Base-by-base conservation (phyloP, 2,888 invertebrate genomes). In the Xylota sylvarum region DNA sequence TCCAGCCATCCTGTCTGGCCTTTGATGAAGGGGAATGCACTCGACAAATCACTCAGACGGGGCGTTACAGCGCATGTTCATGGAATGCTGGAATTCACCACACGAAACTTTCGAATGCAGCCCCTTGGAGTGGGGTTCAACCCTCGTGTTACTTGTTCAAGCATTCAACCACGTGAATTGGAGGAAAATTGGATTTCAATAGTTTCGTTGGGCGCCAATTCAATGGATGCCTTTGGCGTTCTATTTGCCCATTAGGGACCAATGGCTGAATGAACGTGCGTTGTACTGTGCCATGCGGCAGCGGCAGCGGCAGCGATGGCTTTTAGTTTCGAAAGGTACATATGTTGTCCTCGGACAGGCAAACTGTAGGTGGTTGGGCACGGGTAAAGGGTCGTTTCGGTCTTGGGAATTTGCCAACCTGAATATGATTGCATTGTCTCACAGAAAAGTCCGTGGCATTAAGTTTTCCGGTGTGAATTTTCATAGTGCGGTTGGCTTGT, bases 391-490 rank as follows among this genome's bases (percentile, higher is more conserved):
- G 65, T 46, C 64, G 17, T 27, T 60, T 69, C 43, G 86, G 77
- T 78, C 77, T 85, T 85, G 85, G 85, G 85, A 81, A 81, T 77
- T 81, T 62, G 82, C 86, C 86, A 82, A 81, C 77, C 77, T 69
- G 86, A 62, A 82, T 77, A 81, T 77, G 76, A 86, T 73, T 72
- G 86, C 77, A 86, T 86, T 82, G 86, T 82, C 78, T 86, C 82
- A 78, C 64, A 69, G 43, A 86, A 82, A 77, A 86, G 82, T 73
- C 77, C 50, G 73, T 82, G 86, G 77, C 69, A 67, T 86, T 69
- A 86, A 86, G 82, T 82, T 86, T 86, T 82, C 69, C 73, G 77
- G 72, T 86, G 78, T 82, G 78, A 78, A 82, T 86, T 77, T 82
- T 62, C 73, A 81, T 58, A 56, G 78, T 78, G 32, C 32, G 73